phyloP scores from a whole-genome alignment of 2,113 vertebrate genomes.

The Psilopsiagon aurifrons region DNA sequence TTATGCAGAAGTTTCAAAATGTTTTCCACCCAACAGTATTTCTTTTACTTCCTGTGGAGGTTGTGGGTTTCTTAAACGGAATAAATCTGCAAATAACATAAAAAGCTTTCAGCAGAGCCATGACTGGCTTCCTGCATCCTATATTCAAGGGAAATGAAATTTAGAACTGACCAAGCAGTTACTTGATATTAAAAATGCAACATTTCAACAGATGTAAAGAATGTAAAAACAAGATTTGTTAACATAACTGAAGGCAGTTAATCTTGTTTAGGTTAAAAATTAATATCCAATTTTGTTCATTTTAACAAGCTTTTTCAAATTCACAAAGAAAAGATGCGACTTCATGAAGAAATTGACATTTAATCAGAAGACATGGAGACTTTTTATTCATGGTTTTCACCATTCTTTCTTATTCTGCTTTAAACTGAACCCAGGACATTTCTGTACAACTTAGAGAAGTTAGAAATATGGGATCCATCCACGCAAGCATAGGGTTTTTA shows the following conservation, averaged over 20 bases:
- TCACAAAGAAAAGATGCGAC: not conserved
- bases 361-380: not conserved
- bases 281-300: not conserved
- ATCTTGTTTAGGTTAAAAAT: not conserved
- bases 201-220: not conserved
- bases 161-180: not conserved
- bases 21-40: not conserved
- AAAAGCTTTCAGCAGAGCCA: not conserved
- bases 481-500: not conserved
- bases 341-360: not conserved
- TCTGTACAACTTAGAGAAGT: not conserved
- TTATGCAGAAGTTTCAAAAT: constrained; percentile 39
- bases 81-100: not conserved
- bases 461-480: not conserved
- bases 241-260: not conserved
- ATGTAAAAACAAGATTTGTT: not conserved
- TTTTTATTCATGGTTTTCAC: not conserved
- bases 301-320: not conserved
- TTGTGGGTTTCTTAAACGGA: not conserved
- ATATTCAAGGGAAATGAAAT: not conserved
- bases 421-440: not conserved
- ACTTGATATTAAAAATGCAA: not conserved
- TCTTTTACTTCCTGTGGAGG: not conserved
- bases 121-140: not conserved
- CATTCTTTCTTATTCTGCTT: not conserved